phyloP scores from a whole-genome alignment of 2,888 invertebrate genomes.

The Heteromurus nitidus region DNA sequence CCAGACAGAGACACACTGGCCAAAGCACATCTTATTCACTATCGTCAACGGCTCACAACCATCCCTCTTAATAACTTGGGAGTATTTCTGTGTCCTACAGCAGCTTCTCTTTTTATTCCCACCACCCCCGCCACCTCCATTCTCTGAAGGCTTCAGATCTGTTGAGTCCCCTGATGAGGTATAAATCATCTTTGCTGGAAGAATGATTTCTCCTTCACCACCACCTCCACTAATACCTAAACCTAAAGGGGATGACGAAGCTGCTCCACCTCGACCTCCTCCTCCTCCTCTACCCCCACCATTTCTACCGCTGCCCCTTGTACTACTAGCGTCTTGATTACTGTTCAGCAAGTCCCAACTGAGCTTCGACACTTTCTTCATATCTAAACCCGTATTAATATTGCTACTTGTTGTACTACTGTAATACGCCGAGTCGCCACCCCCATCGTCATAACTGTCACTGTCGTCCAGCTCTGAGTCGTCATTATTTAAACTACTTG shows the following conservation, averaged over 20 bases:
- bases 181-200: conserved; percentile 72
- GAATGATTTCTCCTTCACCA: conserved; percentile 67
- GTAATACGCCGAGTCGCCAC: conserved; percentile 48
- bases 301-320: conserved; percentile 16
- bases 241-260: conserved; percentile 9
- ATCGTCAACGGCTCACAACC: conserved; percentile 72
- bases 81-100: conserved; percentile 72
- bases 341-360: conserved; percentile 73
- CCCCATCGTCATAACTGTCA: conserved; percentile 61
- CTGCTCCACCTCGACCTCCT: conserved; percentile 5
- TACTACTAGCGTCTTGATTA: conserved; percentile 58
- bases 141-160: conserved; percentile 53
- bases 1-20: conserved; percentile 72
- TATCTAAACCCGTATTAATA: conserved; percentile 53
- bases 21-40: conserved; percentile 72
- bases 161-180: conserved; percentile 66
- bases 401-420: conserved; percentile 53
- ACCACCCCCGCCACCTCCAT: not conserved
- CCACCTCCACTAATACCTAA: conserved; percentile 21
- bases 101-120: conserved; percentile 68
- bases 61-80: conserved; percentile 71
- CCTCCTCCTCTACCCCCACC: conserved; percentile 22
- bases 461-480: conserved; percentile 54
- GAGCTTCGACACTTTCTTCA: conserved; percentile 69
- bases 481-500: conserved; percentile 60